Conservation (phyloP, 2,888 invertebrate genomes). For the Zele albiditarsus region DNA sequence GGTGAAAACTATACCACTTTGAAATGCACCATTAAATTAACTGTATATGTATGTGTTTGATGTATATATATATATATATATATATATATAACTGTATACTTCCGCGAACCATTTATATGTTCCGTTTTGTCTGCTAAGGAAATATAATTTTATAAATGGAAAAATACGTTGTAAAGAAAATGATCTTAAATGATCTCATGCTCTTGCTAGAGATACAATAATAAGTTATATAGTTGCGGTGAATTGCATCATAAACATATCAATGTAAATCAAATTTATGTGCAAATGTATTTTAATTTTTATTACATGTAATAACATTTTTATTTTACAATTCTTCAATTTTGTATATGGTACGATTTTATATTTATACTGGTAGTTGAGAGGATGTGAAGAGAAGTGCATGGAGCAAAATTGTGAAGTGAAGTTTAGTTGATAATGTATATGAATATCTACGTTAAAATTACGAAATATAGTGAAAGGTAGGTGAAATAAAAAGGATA, state of each 20-base stretch:
- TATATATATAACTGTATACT: neutral
- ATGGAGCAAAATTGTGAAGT: too few species aligned
- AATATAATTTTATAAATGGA: neutral
- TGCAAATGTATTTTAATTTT: constrained; percentile 3
- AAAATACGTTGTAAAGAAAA: constrained; percentile 8
- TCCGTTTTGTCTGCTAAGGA: neutral
- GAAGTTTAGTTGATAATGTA: too few species aligned
- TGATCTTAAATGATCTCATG: too few species aligned
- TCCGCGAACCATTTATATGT: neutral
- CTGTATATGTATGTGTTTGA: neutral
- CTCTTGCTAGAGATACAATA: neutral
- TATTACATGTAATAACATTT: neutral
- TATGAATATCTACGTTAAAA: too few species aligned
- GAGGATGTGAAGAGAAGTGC: too few species aligned
- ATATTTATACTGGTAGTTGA: too few species aligned
- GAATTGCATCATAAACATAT: neutral
- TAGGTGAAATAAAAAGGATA: too few species aligned
- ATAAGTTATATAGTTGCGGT: neutral
- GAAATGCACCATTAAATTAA: neutral
- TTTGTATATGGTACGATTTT: too few species aligned
- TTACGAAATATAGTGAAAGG: too few species aligned
- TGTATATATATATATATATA: neutral
- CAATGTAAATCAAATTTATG: constrained; percentile 3
- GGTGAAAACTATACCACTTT: neutral
- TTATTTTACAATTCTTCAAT: neutral